A percentile compares a stretch with the other conserved stretches of the same genome.
Evolutionary conservation across 2,888 invertebrate genomes (phyloP).

Genomic region (Polydrusus tereticollis): DNA sequence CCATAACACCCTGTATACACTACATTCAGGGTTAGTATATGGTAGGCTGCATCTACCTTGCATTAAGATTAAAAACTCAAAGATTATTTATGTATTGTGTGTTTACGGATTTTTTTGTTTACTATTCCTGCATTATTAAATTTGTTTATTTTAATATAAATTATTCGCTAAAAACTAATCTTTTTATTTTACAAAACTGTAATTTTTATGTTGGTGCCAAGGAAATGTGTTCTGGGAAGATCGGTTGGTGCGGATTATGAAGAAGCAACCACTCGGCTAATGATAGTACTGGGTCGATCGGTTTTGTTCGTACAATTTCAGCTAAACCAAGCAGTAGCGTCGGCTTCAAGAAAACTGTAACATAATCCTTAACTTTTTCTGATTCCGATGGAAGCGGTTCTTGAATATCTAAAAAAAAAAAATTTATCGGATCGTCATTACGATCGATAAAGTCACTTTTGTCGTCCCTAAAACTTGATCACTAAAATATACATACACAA

Average conservation of each 20-base stretch:
- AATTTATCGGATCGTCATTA: no score
- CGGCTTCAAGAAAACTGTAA: conserved; percentile 76
- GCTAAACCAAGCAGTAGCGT: conserved; percentile 74
- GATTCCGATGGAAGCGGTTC: conserved; percentile 78
- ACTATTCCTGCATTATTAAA: background rate
- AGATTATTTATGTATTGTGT: background rate
- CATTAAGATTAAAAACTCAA: background rate
- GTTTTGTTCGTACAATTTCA: conserved; percentile 78
- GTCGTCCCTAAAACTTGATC: no score
- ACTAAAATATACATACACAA: no score
- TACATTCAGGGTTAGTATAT: no score
- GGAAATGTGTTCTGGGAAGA: conserved; percentile 62
- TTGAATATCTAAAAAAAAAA: conserved; percentile 73
- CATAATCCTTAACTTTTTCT: conserved; percentile 76
- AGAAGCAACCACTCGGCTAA: conserved; percentile 81
- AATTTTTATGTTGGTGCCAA: conserved; percentile 59
- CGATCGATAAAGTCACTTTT: no score
- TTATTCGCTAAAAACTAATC: background rate
- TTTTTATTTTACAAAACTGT: background rate
- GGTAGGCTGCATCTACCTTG: no score
- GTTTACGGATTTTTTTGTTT: background rate
- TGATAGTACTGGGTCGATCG: conserved; percentile 82
- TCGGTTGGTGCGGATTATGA: conserved; percentile 83
- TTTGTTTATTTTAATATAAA: background rate
- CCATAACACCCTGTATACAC: no score